Base-by-base conservation (phyloP, 2,797 vertebrate genomes). In the Poeciliopsis presidionis region DNA sequence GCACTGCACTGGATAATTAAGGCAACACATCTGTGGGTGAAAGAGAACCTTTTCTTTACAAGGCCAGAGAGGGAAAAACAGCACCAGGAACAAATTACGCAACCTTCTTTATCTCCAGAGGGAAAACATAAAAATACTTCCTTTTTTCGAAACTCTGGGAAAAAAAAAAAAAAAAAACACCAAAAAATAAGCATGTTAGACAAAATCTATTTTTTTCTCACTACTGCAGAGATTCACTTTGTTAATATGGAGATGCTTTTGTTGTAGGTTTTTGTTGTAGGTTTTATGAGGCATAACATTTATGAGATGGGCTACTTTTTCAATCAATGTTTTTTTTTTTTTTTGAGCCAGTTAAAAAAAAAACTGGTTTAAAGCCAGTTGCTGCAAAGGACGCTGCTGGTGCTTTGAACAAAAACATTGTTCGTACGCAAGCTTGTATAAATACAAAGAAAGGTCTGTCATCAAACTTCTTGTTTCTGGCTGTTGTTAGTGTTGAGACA, bases 1-100 rank as follows among this genome's bases (percentile, higher is more conserved):
- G 79, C 81, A 91, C 91, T 80, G 90, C 85, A 88, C 91, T 11
- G 77, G 90, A 90, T 85, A 76, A 90, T 93, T 96, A 96, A 96
- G 94, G 94, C 95, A 93, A 92, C 81, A 85, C 76, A 89, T 91
- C 78, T 86, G 83, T 82, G 87, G 85, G 75, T 88, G 88, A 88
- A 82, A 87, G 78, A 90, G 70, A 89, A 87, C 53, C 69, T 55
- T 90, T 89, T 77, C 75, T 86, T 77, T 91, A 91, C 77, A 88
- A 77, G 43, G 43, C 85, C 73, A 87, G 63, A 69, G 80, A 79
- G 76, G 75, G 77, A 79, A 63, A 78, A 73, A 55, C 73, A 89
- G 84, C 83, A 89, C 82, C 84, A 84, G 76, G 77, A 82, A 88
- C 25, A 22, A 55, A 70, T 77, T 39, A 82, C 46, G 73, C 76